These are phyloP conservation scores for Pteronura brasiliensis DNA, from an alignment of 2,113 vertebrate species.

Conservation along the genomic window DNA sequence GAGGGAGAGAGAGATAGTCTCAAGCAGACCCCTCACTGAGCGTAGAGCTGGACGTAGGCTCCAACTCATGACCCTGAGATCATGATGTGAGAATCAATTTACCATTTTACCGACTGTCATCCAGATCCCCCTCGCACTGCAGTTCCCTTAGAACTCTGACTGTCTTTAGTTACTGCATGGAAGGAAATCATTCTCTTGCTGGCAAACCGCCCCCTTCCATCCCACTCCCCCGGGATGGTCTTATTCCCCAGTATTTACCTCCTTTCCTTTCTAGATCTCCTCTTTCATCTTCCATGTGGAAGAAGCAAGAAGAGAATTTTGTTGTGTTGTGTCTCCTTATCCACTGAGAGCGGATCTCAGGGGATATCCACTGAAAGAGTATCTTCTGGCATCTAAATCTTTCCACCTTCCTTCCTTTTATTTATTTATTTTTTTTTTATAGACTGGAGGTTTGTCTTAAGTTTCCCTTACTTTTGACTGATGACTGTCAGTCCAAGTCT, in stretches of 20 bases:
- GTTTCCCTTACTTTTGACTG: not conserved
- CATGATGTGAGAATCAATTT: not conserved
- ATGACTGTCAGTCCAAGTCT: not conserved
- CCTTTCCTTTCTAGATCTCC: not conserved
- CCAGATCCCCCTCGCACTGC: not conserved
- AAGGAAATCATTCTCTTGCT: not conserved
- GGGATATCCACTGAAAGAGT: not conserved
- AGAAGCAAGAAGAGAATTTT: not conserved
- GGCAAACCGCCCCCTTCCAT: no score
- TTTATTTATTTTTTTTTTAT: not conserved
- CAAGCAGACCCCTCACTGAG: not conserved
- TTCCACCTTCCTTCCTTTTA: not conserved
- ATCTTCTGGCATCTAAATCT: not conserved
- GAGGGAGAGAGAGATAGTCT: not conserved
- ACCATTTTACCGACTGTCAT: not conserved
- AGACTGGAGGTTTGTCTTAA: no score
- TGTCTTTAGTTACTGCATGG: not conserved
- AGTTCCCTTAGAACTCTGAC: not conserved
- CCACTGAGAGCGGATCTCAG: not conserved
- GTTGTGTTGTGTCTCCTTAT: not conserved
- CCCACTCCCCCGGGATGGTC: fast-evolving
- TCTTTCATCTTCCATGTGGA: not conserved
- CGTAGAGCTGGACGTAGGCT: not conserved
- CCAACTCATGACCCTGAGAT: not conserved
- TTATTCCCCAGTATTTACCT: not conserved